Base-by-base conservation (phyloP, 2,113 vertebrate species). In the Marcusenius ussheri region DNA sequence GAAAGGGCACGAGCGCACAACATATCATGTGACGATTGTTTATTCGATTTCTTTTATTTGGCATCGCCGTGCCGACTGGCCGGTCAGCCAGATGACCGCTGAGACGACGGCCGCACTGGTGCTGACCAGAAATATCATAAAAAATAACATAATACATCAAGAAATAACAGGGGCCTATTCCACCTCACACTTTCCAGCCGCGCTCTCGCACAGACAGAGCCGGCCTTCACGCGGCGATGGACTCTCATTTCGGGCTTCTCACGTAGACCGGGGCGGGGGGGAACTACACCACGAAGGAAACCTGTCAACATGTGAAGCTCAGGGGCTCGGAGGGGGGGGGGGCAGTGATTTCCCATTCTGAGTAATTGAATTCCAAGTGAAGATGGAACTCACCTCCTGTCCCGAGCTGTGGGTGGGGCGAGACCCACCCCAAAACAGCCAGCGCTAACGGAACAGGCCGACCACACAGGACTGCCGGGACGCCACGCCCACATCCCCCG, bases 101-200 rank as follows among this genome's bases (percentile, higher is more conserved):
- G 27, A 88, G 51, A 31, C 21, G 7, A 35, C 87, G 77, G 47
- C 47, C 27, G 27, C 74, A 49, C 24, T 53, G 35, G 31, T 9
- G 49, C 50, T 87, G 85, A 49, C 85, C 49, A 31, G 58, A 88
- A 70, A 89, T 56, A 42, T 53, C 50, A 19, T 85, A 45, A 85
- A 85, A 85, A 85, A 85, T 45, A 85, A 86, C 15, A 86, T 86
- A 80, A 86, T 86, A 86, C 45, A 86, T 13, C n/a, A 49, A 86
- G 19, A 27, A 85, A 85, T 85, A 80, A 80, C 74, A 42, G 2
- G 35, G 74, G 74, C 35, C 35, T 19, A 19, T 80, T 80, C 35
- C 35, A 17, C 35, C 74, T 19, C 35, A 13, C 31, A 17, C 35
- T 39, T 80, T 80, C 15, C 74, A 39, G 74, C 5, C 74, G 10